These are phyloP conservation scores for Lathronympha strigana DNA, from an alignment of 2,888 invertebrate species.

Conservation along the genomic window DNA sequence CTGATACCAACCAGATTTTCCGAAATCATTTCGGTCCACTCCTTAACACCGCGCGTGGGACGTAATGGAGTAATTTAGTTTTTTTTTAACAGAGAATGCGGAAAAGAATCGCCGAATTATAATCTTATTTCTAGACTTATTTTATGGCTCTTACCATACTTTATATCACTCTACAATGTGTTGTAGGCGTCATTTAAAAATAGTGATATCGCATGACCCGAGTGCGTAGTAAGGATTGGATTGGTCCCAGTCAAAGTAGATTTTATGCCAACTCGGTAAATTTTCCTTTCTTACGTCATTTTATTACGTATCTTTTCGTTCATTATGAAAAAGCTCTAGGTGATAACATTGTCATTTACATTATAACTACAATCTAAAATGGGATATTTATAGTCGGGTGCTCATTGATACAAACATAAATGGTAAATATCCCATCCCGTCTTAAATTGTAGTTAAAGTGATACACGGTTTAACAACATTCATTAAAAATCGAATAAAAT, in stretches of 20 bases:
- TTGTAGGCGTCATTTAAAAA: slow-evolving; percentile 38
- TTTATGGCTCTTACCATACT: slow-evolving; percentile 23
- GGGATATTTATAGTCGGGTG: too few relatives aligned
- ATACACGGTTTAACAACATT: background rate
- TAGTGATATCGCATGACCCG: slow-evolving; percentile 31
- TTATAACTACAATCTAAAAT: too few relatives aligned
- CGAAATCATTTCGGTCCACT: slow-evolving; percentile 18
- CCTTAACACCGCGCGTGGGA: slow-evolving; percentile 44
- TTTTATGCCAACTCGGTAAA: slow-evolving; percentile 9
- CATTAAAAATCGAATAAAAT: slow-evolving; percentile 13
- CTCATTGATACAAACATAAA: too few relatives aligned
- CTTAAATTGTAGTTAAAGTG: too few relatives aligned
- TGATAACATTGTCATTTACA: too few relatives aligned
- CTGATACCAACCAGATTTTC: slow-evolving; percentile 1
- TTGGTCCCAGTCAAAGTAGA: slow-evolving; percentile 5
- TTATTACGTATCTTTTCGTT: too few relatives aligned
- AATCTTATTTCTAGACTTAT: slow-evolving; percentile 25
- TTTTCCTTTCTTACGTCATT: too few relatives aligned
- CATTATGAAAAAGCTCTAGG: too few relatives aligned
- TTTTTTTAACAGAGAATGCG: slow-evolving; percentile 68
- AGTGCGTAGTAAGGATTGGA: slow-evolving; percentile 18
- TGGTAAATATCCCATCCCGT: too few relatives aligned
- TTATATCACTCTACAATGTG: slow-evolving; percentile 24
- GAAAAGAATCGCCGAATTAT: slow-evolving; percentile 56
- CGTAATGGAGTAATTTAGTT: slow-evolving; percentile 49